Evolutionary conservation across 1,140 invertebrate species (phyloP), one percentile per base, ranked within the genome.

Genomic region (Brachionus plicatilis): DNA sequence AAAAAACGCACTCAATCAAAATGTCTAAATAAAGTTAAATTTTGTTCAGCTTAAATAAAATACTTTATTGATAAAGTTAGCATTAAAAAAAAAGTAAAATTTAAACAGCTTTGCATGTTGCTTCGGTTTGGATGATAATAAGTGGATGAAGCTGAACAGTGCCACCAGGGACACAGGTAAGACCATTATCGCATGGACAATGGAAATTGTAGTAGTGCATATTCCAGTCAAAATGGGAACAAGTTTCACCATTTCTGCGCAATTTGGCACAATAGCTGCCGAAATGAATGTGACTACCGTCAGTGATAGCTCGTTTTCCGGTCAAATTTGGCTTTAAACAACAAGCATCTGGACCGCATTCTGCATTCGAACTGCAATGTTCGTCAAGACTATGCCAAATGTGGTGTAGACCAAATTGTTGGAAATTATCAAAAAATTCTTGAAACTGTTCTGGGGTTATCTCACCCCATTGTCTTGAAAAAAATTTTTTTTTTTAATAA

Each of bases 341-440:
- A 29, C 82, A 83, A 29, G 82, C 82, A 60, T 68, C 65, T 37
- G 82, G 82, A n/a, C 82, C 82, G 27, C 82, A 83, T 27, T 83
- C 65, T 47, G 50, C 60, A 56, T 83, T 68, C 50, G 65, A 70
- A 17, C 53, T 83, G 14, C 82, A 83, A 3, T 68, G 68, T 8
- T 47, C 41, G 20, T 56, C 33, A 56, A 83, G 41, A 33, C 47
- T 29, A 29, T 70, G 20, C 82, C 82, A 83, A 33, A 83, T 70
- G 47, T 83, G 65, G 37, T 83, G 41, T 29, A 83, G 47, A 53
- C 82, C 82, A 43, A 20, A 37, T 70, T 68, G 65, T 14, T 47
- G 24, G 70, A 70, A 83, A 47, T 68, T 68, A 11, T 47, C n/a
- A 27, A 83, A 68, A 47, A 70, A 47, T 37, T 56, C 41, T 3